Evolutionary conservation across 2,797 vertebrate species (phyloP).

Genomic region (Margarornis squamiger): DNA sequence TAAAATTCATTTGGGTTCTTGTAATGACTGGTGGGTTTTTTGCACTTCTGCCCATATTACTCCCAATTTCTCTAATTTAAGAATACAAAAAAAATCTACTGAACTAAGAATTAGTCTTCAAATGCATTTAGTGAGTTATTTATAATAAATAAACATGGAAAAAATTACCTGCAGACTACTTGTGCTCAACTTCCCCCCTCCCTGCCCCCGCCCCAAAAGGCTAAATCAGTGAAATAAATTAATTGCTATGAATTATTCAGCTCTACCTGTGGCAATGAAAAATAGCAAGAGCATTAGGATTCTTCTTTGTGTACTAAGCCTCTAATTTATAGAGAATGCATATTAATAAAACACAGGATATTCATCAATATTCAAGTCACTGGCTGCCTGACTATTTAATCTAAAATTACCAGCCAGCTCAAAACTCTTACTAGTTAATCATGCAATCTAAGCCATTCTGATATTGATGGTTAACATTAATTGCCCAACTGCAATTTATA

Average conservation of each 20-base stretch:
- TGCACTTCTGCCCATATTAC: not conserved
- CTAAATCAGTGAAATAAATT: conserved; percentile 72
- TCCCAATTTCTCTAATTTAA: not conserved
- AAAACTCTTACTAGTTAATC: conserved; percentile 72
- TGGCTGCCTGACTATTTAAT: conserved; percentile 67
- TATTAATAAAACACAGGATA: conserved; percentile 71
- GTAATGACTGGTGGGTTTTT: not conserved
- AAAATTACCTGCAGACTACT: conserved; percentile 55
- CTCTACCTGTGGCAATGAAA: conserved; percentile 71
- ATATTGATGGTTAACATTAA: conserved; percentile 70
- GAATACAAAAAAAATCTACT: not conserved
- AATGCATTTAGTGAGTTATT: conserved; percentile 14
- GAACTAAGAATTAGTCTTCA: not conserved
- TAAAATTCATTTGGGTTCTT: not conserved
- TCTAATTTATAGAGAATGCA: conserved; percentile 71
- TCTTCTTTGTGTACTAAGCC: conserved; percentile 71
- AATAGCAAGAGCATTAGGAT: conserved; percentile 67
- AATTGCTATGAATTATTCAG: conserved; percentile 71
- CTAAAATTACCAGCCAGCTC: conserved; percentile 68
- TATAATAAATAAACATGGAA: conserved; percentile 25
- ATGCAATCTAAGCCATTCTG: conserved; percentile 66
- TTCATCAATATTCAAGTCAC: conserved; percentile 72
- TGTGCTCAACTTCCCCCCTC: not conserved
- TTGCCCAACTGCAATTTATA: conserved; percentile 56
- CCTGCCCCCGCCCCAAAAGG: not conserved